These are phyloP conservation scores for Drosophila recens DNA, from an alignment of 2,888 invertebrate genomes.

Conservation along the genomic window DNA sequence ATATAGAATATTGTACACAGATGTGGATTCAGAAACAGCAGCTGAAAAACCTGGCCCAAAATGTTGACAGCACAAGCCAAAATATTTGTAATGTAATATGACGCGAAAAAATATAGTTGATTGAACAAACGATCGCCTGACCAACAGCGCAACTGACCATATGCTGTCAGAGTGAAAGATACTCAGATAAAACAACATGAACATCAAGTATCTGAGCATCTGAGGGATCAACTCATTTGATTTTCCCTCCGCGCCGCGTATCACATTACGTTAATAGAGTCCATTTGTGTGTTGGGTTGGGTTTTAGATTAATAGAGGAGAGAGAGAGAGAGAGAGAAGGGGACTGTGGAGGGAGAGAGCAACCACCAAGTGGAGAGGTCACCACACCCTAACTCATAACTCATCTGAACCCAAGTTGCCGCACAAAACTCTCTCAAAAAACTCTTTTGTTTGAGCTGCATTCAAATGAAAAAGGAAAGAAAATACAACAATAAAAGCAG, in stretches of 20 bases:
- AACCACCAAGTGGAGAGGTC: constrained; percentile 65
- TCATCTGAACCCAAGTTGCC: constrained; percentile 44
- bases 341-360: constrained; percentile 3
- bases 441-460: constrained; percentile 62
- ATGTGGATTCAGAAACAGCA: too few species aligned
- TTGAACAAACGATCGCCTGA: constrained; percentile 28
- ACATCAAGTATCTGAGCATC: constrained; percentile 9
- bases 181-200: constrained; percentile 24
- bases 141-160: constrained; percentile 50
- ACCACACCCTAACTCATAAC: constrained; percentile 64
- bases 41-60: constrained; percentile 33
- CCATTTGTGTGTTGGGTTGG: too few species aligned
- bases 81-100: constrained; percentile 60
- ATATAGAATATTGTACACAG: too few species aligned
- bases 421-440: constrained; percentile 19
- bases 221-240: constrained; percentile 39
- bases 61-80: constrained; percentile 52
- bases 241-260: constrained; percentile 57
- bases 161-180: constrained; percentile 43
- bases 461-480: constrained; percentile 15
- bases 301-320: too few species aligned
- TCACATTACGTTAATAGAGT: constrained; percentile 68
- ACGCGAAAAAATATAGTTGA: constrained; percentile 10
- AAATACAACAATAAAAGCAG: constrained; percentile 39
- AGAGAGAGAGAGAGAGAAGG: neutral